Evolutionary conservation across 2,113 vertebrate genomes (phyloP).

Genomic region (Sakesphorus luctuosus): DNA sequence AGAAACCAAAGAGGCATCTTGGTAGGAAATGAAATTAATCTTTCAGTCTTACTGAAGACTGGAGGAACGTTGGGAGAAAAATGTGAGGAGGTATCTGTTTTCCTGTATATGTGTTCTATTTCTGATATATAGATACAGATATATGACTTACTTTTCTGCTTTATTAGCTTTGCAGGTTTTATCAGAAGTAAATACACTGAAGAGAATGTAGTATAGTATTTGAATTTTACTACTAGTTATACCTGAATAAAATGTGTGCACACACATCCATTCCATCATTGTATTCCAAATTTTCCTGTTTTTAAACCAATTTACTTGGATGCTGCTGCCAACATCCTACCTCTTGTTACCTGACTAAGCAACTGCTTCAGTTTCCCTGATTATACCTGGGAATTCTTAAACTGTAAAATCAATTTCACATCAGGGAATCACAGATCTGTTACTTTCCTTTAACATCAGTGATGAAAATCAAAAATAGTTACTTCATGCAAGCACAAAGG

Average conservation of each 20-base stretch:
- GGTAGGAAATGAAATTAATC: neutral
- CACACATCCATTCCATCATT: neutral
- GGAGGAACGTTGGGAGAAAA: neutral
- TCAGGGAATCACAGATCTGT: neutral
- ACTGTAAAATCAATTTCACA: neutral
- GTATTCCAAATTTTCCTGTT: neutral
- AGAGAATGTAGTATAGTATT: neutral
- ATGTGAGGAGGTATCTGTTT: neutral
- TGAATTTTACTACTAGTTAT: neutral
- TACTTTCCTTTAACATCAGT: neutral
- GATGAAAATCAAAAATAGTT: neutral
- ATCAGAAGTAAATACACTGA: neutral
- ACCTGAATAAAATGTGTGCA: neutral
- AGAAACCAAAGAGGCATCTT: neutral
- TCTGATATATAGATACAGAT: neutral
- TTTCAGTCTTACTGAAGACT: neutral
- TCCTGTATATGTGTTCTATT: neutral
- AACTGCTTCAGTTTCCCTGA: neutral
- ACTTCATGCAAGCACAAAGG: neutral
- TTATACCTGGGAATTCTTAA: neutral
- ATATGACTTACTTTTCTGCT: neutral
- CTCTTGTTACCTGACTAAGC: neutral
- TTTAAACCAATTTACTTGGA: neutral
- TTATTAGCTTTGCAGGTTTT: neutral
- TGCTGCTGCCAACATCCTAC: neutral